Evolutionary conservation across 2,888 invertebrate species (phyloP), one percentile per base, ranked within the genome.

Genomic region (Cheilosia grossa): DNA sequence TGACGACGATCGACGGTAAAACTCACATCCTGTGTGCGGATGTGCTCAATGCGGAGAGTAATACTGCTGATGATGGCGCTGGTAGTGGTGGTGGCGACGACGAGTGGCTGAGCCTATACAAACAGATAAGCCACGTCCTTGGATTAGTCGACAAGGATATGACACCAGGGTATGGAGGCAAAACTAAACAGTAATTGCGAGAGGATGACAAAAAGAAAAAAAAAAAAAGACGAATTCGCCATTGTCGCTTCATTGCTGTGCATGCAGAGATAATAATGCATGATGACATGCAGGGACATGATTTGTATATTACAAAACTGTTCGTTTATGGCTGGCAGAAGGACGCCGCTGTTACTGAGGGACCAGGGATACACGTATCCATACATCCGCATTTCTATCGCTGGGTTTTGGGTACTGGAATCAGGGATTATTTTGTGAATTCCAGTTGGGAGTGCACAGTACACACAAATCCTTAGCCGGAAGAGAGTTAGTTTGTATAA

Each of bases 61-160:
- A 4, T 69, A 42, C 9, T 70, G 70, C 21, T 49, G 37, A 54
- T 54, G 59, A 40, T 64, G 37, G 30, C 49, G 47, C 9, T 59
- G 44, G 30, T 27, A 4, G 24, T 9, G 30, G 9, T 30, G 30
- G 30, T 3, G 7, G 3, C 30, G 9, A 30, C 69, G 49, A 77
- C 81, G 67, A 85, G 72, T 85, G 85, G 81, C 81, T 81, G 75
- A 81, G 85, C 85, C 85, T 85, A 85, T 85, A 49, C 81, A 81
- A 85, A 85, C 85, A 85, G 85, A 85, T 85, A 85, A 85, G 85
- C 85, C 85, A 85, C 85, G 85, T 85, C 85, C 85, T 85, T 81
- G 81, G 81, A 85, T 85, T 85, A 85, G 85, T 77, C 72, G 75
- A 61, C 80, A 69, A 81, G 80, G 67, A 81, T 81, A 49, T 81